A percentile compares a stretch with the other conserved stretches of the same genome.
Evolutionary conservation across 2,888 invertebrate species (phyloP).

Genomic region (Drosophila prolongata): DNA sequence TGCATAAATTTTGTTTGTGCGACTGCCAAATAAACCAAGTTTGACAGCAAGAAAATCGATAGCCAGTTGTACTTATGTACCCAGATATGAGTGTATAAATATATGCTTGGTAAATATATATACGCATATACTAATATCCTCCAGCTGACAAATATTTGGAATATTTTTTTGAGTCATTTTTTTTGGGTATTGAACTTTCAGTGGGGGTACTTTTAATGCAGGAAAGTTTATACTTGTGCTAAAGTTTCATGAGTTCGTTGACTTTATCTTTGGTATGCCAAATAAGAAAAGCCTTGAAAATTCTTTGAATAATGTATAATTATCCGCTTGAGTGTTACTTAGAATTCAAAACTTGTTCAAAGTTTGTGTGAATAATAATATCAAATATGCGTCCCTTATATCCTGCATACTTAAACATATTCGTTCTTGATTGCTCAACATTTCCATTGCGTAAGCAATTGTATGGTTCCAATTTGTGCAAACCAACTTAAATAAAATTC

Average conservation of each 20-base stretch:
- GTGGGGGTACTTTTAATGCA: constrained; percentile 1
- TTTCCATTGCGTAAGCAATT: neutral
- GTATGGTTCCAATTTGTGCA: neutral
- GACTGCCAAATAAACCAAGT: constrained; percentile 26
- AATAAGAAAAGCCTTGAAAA: constrained; percentile 4
- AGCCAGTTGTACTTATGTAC: constrained; percentile 17
- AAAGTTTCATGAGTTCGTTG: constrained; percentile 25
- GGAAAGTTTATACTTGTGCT: constrained; percentile 20
- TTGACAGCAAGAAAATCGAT: constrained; percentile 42
- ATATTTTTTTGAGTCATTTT: constrained; percentile 7
- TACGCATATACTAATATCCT: neutral
- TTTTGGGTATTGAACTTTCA: constrained; percentile 24
- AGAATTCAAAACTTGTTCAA: constrained; percentile 23
- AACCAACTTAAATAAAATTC: constrained; percentile 7
- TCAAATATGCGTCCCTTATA: neutral
- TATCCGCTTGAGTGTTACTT: constrained; percentile 19
- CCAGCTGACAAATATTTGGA: constrained; percentile 26
- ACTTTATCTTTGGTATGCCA: constrained; percentile 14
- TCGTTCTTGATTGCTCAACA: neutral
- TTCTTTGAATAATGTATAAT: constrained; percentile 21
- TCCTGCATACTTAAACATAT: neutral
- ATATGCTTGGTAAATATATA: neutral
- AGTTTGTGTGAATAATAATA: constrained; percentile 4
- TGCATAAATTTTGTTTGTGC: constrained; percentile 28
- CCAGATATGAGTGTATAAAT: constrained; percentile 1